These are phyloP conservation scores for Empis stercorea DNA, from an alignment of 2,888 invertebrate species.

Conservation along the genomic window DNA sequence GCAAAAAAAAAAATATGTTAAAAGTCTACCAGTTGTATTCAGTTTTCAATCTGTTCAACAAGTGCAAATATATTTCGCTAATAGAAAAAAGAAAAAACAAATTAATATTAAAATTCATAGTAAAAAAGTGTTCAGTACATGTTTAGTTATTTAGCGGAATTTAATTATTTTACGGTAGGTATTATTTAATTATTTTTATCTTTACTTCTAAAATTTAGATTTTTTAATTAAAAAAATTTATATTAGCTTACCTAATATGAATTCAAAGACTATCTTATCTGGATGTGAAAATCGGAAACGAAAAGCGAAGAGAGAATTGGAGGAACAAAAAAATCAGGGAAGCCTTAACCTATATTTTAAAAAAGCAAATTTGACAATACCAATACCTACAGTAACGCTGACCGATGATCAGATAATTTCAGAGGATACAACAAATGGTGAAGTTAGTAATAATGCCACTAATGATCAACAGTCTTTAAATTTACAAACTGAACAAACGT, in stretches of 20 bases:
- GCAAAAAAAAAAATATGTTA: not conserved
- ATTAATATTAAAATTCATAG: not conserved
- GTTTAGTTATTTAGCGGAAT: not conserved
- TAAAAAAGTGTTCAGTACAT: not conserved
- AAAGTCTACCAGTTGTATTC: not conserved
- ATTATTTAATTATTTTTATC: not conserved
- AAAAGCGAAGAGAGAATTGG: not conserved
- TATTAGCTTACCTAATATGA: not conserved
- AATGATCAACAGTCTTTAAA: not conserved
- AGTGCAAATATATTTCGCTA: not conserved
- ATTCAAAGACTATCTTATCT: not conserved
- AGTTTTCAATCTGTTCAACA: not conserved
- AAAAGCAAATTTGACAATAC: not conserved
- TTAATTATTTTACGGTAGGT: not conserved
- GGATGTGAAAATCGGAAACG: not conserved
- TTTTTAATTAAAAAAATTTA: not conserved
- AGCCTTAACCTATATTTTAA: not conserved
- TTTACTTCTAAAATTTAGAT: not conserved
- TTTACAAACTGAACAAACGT: not conserved
- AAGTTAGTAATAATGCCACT: not conserved
- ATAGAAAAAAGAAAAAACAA: not conserved
- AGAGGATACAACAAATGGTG: not conserved
- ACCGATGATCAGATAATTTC: not conserved
- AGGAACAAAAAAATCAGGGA: not conserved
- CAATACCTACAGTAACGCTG: not conserved